Conservation (phyloP, 92 coral and sea anemone species). For the Meandrina meandrites region DNA sequence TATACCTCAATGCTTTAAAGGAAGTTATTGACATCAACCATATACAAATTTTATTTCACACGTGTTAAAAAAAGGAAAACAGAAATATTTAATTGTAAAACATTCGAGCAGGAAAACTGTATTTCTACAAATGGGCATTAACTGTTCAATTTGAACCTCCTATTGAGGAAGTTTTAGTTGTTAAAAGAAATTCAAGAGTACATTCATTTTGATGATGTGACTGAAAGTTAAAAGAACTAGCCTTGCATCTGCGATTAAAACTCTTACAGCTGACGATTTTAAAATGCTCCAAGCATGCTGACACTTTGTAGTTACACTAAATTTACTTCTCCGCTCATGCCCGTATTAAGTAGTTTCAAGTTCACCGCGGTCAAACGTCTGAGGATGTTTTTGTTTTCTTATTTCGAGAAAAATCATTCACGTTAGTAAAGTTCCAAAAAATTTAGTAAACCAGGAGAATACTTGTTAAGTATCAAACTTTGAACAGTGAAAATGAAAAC, state of each 20-base stretch:
- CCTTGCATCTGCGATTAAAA: background rate
- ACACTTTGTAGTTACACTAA: background rate
- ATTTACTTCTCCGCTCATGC: background rate
- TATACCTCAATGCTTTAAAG: no score
- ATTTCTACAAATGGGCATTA: no score
- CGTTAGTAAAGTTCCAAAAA: no score
- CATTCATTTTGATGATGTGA: background rate
- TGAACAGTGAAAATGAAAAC: no score
- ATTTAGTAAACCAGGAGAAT: no score
- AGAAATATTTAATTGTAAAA: no score
- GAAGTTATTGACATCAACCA: background rate
- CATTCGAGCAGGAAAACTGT: background rate
- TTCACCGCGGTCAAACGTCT: no score
- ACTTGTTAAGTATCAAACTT: no score
- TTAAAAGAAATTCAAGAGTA: background rate
- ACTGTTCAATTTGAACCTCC: no score
- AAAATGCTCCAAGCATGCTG: background rate
- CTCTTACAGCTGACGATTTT: background rate
- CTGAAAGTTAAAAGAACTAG: no score
- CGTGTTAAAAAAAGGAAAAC: background rate
- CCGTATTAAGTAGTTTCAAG: background rate
- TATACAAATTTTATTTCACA: background rate
- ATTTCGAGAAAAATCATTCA: no score
- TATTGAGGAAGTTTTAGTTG: background rate
- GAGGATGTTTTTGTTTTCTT: no score